Evolutionary conservation across 2,797 vertebrate genomes (phyloP).

Genomic region (Hylomyscus alleni): DNA sequence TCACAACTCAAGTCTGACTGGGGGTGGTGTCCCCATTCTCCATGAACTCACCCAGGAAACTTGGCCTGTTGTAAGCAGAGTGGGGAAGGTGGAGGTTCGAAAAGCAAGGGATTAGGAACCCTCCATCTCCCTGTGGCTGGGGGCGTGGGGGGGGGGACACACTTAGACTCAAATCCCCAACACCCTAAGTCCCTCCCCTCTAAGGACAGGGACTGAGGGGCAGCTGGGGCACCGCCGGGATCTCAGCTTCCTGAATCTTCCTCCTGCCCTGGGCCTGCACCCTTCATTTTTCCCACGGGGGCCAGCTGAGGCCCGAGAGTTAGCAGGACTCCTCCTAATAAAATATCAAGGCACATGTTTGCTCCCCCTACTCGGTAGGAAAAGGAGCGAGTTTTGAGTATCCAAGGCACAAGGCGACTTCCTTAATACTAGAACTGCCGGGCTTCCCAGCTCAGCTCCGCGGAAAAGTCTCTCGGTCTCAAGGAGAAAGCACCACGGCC

Average conservation of each 20-base stretch:
- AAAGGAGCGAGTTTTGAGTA: slow-evolving; percentile 81
- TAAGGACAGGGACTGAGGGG: slow-evolving; percentile 16
- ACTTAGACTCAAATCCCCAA: slow-evolving; percentile 36
- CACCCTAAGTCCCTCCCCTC: slow-evolving; percentile 29
- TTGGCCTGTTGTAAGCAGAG: slow-evolving; percentile 1
- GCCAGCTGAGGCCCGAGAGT: background rate
- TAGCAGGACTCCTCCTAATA: slow-evolving; percentile 76
- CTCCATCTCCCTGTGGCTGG: background rate
- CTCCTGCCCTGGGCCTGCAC: slow-evolving; percentile 25
- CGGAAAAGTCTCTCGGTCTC: slow-evolving; percentile 35
- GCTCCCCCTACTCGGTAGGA: slow-evolving; percentile 88
- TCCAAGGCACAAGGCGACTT: slow-evolving; percentile 88
- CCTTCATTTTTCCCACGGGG: slow-evolving; percentile 36
- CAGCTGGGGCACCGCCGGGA: background rate
- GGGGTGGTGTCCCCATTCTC: background rate
- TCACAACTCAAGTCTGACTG: background rate
- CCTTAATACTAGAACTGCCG: slow-evolving; percentile 83
- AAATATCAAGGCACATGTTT: slow-evolving; percentile 88
- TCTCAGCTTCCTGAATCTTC: slow-evolving; percentile 67
- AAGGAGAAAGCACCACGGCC: slow-evolving; percentile 40
- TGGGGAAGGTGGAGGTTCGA: background rate
- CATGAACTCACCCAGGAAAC: background rate
- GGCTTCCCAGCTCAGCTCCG: slow-evolving; percentile 79
- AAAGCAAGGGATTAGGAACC: background rate
- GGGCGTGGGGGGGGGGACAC: background rate